phyloP scores from a whole-genome alignment of 1,140 invertebrate species.

The Paralvinella palmiformis region DNA sequence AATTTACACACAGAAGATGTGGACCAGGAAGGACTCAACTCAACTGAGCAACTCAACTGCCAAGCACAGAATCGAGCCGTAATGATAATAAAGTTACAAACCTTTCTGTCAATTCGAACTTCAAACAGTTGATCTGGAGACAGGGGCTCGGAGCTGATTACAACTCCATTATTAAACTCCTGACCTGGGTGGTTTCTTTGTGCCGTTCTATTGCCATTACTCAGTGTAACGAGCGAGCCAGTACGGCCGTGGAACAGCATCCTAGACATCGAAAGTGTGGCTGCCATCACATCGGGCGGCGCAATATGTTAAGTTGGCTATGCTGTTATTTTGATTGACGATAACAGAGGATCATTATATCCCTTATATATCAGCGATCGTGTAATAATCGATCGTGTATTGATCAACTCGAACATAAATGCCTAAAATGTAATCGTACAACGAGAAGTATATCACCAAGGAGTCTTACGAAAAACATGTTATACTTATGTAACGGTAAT shows the following conservation, averaged over 20 bases:
- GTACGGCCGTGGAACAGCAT: conserved; percentile 74
- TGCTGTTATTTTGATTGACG: neutral
- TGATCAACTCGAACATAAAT: neutral
- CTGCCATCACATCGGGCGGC: neutral
- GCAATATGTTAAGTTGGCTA: neutral
- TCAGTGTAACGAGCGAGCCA: conserved; percentile 70
- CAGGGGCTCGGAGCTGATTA: conserved; percentile 76
- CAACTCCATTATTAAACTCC: conserved; percentile 74
- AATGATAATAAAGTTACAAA: conserved; percentile 34
- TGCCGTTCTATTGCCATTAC: conserved; percentile 74
- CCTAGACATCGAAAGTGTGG: too few relatives aligned
- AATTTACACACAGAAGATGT: neutral
- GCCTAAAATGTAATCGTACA: neutral
- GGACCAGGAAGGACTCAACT: neutral
- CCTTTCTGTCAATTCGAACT: conserved; percentile 82
- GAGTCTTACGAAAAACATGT: too few relatives aligned
- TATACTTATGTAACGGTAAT: too few relatives aligned
- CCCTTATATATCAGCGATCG: neutral
- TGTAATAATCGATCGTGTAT: neutral
- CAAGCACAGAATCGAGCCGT: neutral
- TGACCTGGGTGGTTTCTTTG: conserved; percentile 59
- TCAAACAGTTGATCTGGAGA: conserved; percentile 80
- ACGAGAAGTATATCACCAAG: too few relatives aligned
- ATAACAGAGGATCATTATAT: neutral
- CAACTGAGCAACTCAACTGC: neutral